Conservation (phyloP, 2,797 vertebrate species). For the Ara ararauna region DNA sequence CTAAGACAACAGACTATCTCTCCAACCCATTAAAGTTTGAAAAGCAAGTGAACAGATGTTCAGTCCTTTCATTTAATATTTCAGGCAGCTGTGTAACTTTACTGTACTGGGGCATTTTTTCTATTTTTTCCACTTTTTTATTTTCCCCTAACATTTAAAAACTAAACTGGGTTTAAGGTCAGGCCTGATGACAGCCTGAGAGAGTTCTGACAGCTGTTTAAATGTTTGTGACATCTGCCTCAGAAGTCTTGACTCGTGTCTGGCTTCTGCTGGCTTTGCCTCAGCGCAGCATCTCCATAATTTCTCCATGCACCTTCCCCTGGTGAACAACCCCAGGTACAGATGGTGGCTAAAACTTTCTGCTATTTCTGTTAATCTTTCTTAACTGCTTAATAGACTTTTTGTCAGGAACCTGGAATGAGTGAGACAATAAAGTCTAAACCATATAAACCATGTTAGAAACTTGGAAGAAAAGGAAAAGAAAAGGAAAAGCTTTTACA, state of each 20-base stretch:
- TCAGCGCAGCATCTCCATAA: neutral
- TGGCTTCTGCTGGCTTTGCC: neutral
- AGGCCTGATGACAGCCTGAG: conserved; percentile 72
- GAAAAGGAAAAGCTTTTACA: neutral
- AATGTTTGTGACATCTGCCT: conserved; percentile 78
- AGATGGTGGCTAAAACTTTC: neutral
- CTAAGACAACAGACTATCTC: conserved; percentile 82
- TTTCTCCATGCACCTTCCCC: neutral
- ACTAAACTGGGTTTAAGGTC: conserved; percentile 79
- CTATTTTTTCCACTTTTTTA: neutral
- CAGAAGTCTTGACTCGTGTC: neutral
- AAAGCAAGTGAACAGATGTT: conserved; percentile 82
- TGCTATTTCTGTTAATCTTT: neutral
- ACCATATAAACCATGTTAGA: neutral
- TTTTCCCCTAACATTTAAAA: conserved; percentile 75
- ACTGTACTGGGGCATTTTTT: conserved; percentile 31
- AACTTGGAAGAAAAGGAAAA: neutral
- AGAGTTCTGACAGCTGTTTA: conserved; percentile 78
- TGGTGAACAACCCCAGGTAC: neutral
- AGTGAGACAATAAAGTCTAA: neutral
- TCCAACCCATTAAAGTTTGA: conserved; percentile 81
- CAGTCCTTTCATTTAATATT: conserved; percentile 81
- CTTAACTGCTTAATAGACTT: neutral
- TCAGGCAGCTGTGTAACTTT: conserved; percentile 79
- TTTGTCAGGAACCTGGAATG: neutral